These are phyloP conservation scores for Vannuccia rotundouncinata DNA, from an alignment of 2,888 invertebrate genomes.

Conservation along the genomic window DNA sequence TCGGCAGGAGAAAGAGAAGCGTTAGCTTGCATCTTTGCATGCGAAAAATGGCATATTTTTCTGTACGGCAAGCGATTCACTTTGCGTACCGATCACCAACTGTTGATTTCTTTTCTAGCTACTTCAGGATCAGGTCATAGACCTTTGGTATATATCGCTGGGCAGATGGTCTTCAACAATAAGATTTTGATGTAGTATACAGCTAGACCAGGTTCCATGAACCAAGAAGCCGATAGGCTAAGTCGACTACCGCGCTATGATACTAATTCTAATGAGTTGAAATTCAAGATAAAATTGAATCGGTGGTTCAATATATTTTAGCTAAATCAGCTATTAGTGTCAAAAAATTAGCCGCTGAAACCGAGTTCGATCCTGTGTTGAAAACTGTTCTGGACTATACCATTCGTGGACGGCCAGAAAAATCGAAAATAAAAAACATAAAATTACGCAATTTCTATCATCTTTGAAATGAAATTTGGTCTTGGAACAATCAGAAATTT, in stretches of 20 bases:
- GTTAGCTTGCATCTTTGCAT: slow-evolving; percentile 42
- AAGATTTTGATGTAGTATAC: not conserved
- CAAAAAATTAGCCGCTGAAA: not conserved
- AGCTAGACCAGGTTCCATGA: too few species aligned
- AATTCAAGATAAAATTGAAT: not conserved
- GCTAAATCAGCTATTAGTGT: not conserved
- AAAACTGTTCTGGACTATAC: too few species aligned
- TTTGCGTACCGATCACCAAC: slow-evolving; percentile 42
- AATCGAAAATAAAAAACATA: not conserved
- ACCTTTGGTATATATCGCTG: not conserved
- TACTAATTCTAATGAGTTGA: not conserved
- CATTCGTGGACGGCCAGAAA: slow-evolving; percentile 1
- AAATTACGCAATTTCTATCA: not conserved
- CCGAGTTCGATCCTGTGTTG: not conserved
- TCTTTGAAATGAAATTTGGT: not conserved
- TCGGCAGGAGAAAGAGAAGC: slow-evolving; percentile 41
- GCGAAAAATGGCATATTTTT: slow-evolving; percentile 41
- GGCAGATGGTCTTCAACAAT: slow-evolving; percentile 6
- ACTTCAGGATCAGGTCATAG: not conserved
- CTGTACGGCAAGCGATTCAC: slow-evolving; percentile 40
- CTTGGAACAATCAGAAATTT: slow-evolving; percentile 5
- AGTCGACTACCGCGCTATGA: not conserved
- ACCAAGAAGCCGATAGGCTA: not conserved
- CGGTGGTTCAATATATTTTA: not conserved
- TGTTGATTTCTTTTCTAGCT: slow-evolving; percentile 28